Percentiles rank a stretch among this genome's conserved stretches.
Conservation (phyloP, 2,113 vertebrate species). For the Muntiacus muntjak region DNA sequence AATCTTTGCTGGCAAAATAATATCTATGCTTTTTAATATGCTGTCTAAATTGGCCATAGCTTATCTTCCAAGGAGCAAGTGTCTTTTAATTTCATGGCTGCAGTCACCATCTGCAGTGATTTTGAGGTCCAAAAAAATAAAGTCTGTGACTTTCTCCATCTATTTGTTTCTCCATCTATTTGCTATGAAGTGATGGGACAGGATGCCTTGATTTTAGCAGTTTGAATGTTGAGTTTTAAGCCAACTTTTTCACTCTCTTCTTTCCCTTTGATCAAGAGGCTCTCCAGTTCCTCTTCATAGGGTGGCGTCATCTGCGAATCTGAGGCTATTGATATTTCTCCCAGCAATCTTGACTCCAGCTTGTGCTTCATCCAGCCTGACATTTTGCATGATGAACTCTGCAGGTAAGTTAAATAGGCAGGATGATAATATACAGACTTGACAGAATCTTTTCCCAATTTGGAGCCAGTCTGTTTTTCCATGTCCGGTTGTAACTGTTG, state of each 20-base stretch:
- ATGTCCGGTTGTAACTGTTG: not conserved
- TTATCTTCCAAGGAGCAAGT: not conserved
- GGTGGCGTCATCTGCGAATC: not conserved
- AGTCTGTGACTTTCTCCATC: not conserved
- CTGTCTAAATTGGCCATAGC: not conserved
- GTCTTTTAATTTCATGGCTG: not conserved
- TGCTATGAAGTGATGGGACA: not conserved
- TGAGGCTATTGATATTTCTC: not conserved
- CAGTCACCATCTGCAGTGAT: not conserved
- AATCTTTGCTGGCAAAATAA: not conserved
- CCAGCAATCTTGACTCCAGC: not conserved
- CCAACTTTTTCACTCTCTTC: not conserved
- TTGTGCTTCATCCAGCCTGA: not conserved
- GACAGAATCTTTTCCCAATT: not conserved
- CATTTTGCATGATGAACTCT: not conserved
- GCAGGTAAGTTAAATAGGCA: not conserved
- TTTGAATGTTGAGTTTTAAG: not conserved
- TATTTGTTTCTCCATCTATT: not conserved
- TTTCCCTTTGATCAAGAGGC: not conserved
- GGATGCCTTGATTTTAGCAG: not conserved
- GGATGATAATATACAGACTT: not conserved
- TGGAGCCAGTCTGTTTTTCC: rapidly evolving
- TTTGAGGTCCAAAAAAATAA: not conserved
- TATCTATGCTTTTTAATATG: not conserved
- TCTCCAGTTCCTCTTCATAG: not conserved